Evolutionary conservation across 2,113 vertebrate genomes (phyloP), one percentile per base, ranked within the genome.

Genomic region (Sciurus niger): DNA sequence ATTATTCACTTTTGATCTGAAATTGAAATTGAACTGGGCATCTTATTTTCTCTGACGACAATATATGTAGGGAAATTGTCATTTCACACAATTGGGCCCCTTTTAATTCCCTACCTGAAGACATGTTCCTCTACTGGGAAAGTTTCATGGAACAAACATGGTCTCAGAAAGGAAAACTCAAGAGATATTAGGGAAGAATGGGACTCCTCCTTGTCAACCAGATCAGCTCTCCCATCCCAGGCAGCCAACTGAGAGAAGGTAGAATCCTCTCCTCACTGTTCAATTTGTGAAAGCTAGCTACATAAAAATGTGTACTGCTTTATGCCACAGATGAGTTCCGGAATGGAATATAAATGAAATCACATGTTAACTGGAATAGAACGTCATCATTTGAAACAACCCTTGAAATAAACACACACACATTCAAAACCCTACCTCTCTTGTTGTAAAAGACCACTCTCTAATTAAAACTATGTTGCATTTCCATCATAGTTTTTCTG

Each of bases 401-500:
- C 18, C 14, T 89, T 89, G 53, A 77, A 89, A 65, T 84, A 83
- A 46, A 86, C 37, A 40, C 28, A 55, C 8, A 30, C n/a, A 51
- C 5, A 68, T 4, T 30, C 55, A 79, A 32, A 95, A 91, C 43
- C 20, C 58, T 28, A 76, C 72, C 46, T 51, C 76, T n/a, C 80
- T 94, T 91, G 48, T 40, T 28, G 17, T 70, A 68, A 78, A 91
- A 90, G 32, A 76, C 6, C n/a, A 65, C 48, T 92, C 53, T 86
- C 8, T 89, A 37, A 90, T 68, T 90, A 82, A 95, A 95, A 93
- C 14, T 77, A 17, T 92, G 60, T 51, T 87, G 72, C 53, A 92
- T 93, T 89, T 89, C 74, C 10, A 48, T 55, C 63, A 89, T 30
- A 55, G 25, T n/a, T 94, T 89, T 90, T 72, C 74, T 88, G 55